Evolutionary conservation across 2,797 vertebrate genomes (phyloP).

Genomic region (Acipenser transmontanus): DNA sequence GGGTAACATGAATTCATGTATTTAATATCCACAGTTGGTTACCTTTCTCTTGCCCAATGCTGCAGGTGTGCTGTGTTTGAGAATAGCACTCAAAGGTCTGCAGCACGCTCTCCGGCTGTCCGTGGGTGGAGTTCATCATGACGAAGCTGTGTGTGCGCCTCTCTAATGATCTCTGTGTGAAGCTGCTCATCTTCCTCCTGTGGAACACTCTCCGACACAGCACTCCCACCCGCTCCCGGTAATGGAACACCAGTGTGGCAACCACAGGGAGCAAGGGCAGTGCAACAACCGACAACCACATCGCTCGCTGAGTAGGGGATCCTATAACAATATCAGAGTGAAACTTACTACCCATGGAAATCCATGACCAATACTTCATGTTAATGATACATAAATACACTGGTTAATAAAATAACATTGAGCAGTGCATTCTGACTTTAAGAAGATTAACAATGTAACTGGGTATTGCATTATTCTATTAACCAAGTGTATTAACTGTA

Average conservation of each 20-base stretch:
- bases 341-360: no score
- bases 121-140: slow-evolving; percentile 55
- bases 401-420: no score
- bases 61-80: slow-evolving; percentile 30
- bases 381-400: no score
- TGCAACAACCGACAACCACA: slow-evolving; percentile 36
- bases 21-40: background rate
- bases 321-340: no score
- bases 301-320: slow-evolving; percentile 11
- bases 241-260: slow-evolving; percentile 23
- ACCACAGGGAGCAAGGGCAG: slow-evolving; percentile 38
- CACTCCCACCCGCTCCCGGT: background rate
- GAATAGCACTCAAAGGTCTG: slow-evolving; percentile 49
- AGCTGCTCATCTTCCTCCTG: slow-evolving; percentile 21
- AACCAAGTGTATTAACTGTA: no score
- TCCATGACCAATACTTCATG: no score
- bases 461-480: no score
- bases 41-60: slow-evolving; percentile 46
- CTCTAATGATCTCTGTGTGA: slow-evolving; percentile 29
- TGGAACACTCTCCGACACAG: slow-evolving; percentile 31
- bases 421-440: no score
- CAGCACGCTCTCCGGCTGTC: slow-evolving; percentile 51
- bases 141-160: slow-evolving; percentile 47
- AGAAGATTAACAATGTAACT: no score
- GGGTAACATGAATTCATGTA: background rate